These are phyloP conservation scores for Drosophila niveifrons DNA, from an alignment of 2,888 invertebrate genomes.

Conservation along the genomic window DNA sequence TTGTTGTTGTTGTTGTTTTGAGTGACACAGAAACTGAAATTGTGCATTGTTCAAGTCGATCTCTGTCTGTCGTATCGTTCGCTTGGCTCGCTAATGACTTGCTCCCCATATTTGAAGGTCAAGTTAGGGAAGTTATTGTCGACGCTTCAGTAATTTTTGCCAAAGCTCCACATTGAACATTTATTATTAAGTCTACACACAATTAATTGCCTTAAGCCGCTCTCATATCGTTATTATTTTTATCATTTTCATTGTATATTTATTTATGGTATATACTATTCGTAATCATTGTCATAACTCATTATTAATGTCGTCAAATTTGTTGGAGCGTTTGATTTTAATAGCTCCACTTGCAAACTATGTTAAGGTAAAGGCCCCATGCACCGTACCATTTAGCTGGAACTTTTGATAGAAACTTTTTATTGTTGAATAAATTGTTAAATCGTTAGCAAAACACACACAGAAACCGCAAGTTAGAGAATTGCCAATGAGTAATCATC, in stretches of 20 bases:
- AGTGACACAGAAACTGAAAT: slow-evolving; percentile 85
- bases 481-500: slow-evolving; percentile 60
- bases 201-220: slow-evolving; percentile 77
- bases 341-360: slow-evolving; percentile 59
- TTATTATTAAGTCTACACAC: slow-evolving; percentile 61
- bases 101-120: slow-evolving; percentile 79
- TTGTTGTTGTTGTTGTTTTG: slow-evolving; percentile 65
- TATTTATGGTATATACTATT: slow-evolving; percentile 23
- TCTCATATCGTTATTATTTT: slow-evolving; percentile 47
- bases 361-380: slow-evolving; percentile 73
- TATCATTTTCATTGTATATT: slow-evolving; percentile 17
- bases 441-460: slow-evolving; percentile 1
- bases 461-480: slow-evolving; percentile 56
- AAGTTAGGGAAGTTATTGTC: slow-evolving; percentile 78
- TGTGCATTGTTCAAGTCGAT: slow-evolving; percentile 79
- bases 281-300: slow-evolving; percentile 51
- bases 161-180: slow-evolving; percentile 78
- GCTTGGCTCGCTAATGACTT: slow-evolving; percentile 55
- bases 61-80: slow-evolving; percentile 37
- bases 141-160: slow-evolving; percentile 83
- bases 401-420: slow-evolving; percentile 14
- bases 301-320: slow-evolving; percentile 72
- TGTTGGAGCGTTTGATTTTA: slow-evolving; percentile 83
- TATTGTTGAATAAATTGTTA: slow-evolving; percentile 1
- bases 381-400: slow-evolving; percentile 19